Base-by-base conservation (phyloP, 2,113 vertebrate species). In the Eurystomus gularis region DNA sequence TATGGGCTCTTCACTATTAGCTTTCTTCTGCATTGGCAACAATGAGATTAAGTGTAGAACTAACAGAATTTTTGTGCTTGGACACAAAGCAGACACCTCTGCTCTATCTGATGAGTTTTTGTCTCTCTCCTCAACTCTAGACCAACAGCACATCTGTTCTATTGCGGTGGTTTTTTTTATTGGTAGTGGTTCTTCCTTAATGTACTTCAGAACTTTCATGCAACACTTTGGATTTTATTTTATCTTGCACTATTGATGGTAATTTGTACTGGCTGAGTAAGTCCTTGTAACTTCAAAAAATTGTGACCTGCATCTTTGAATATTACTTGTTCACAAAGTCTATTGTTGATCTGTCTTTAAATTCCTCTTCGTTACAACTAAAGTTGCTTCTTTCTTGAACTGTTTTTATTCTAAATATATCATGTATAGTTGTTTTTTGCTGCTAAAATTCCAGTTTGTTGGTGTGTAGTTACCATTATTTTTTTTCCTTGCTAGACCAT, bases 301-400 rank as follows among this genome's bases (percentile, higher is more conserved):
- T 28, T 15, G 54, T 44, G n/a, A 12, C 24, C 14, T 61, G 5
- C 0, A 0, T 81, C 9, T 72, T 87, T 66, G 82, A 29, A 48
- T 76, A 33, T n/a, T 72, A 33, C 16, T 77, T 76, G 11, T 64
- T 88, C 44, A 57, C 39, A 39, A 62, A 68, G 37, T 72, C 64
- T 12, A 6, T 46, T 42, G 9, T 68, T 76, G 33, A 9, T 79
- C 2, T 52, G 6, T 62, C 75, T 88, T 94, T 49, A 82, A 28
- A 58, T 40, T 86, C 31, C 14, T 77, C 58, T 86, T 52, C 33
- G 24, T 83, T 31, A 12, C 33, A 87, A 33, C 15, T 52, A 3
- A 82, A 94, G 6, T 65, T 61, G 7, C 35, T 86, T 91, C 35
- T 70, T 81, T 86, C 60, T 61, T 44, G 31, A n/a, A 28, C 14